Percentiles rank a stretch among this genome's conserved stretches.
Evolutionary conservation across 2,888 invertebrate species (phyloP).

Genomic region (Catotricha subobsoleta): DNA sequence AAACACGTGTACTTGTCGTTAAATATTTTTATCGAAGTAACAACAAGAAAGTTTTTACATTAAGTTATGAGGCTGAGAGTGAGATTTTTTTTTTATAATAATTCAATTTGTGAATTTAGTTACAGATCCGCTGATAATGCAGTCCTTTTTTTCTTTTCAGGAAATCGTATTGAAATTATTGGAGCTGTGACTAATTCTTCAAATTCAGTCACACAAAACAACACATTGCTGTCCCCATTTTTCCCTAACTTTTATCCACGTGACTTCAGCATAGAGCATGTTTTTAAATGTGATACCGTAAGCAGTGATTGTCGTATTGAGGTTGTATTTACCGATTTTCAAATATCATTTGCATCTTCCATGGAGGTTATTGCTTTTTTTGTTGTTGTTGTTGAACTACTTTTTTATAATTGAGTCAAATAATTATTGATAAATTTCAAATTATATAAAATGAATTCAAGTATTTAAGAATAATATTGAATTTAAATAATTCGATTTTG

Average conservation of each 20-base stretch:
- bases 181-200: constrained; percentile 28
- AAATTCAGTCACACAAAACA: background rate
- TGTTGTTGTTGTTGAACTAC: background rate
- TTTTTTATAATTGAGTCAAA: background rate
- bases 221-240: constrained; percentile 43
- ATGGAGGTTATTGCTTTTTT: constrained; percentile 35
- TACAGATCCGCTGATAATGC: background rate
- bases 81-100: constrained; percentile 18
- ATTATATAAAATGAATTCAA: background rate
- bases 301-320: constrained; percentile 34
- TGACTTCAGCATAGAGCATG: constrained; percentile 45
- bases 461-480: background rate
- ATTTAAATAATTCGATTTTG: constrained; percentile 12
- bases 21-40: constrained; percentile 38
- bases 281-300: constrained; percentile 36
- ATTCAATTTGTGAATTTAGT: constrained; percentile 6
- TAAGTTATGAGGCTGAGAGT: constrained; percentile 47
- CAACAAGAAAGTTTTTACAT: constrained; percentile 41
- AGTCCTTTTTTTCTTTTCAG: constrained; percentile 22
- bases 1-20: constrained; percentile 39
- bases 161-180: constrained; percentile 35
- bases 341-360: constrained; percentile 42
- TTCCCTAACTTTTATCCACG: constrained; percentile 48
- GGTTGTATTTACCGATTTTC: constrained; percentile 48
- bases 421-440: constrained; percentile 1